Percentiles rank a stretch among this genome's conserved stretches.
Conservation (phyloP, 2,797 vertebrate genomes). For the Falco cherrug region DNA sequence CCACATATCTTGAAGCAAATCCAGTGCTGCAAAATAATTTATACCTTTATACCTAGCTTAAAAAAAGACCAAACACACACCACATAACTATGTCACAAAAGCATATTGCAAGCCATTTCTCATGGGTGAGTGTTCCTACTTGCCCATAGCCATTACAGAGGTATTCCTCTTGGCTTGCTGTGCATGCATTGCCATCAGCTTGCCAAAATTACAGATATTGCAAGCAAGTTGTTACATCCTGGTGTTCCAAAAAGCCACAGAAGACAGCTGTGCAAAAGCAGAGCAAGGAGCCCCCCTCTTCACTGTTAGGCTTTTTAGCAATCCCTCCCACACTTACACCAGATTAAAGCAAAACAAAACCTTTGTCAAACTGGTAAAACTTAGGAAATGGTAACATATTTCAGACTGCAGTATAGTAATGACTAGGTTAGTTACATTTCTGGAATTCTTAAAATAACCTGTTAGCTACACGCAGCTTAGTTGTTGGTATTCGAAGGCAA, state of each 20-base stretch:
- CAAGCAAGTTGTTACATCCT: not conserved
- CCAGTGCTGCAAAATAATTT: not conserved
- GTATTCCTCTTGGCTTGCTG: not conserved
- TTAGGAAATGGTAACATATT: not conserved
- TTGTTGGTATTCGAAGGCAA: not conserved
- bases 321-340: not conserved
- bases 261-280: not conserved
- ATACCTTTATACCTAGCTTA: not conserved
- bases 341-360: not conserved
- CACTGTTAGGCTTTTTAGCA: not conserved
- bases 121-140: not conserved
- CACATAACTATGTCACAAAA: not conserved
- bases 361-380: not conserved
- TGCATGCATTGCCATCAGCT: not conserved
- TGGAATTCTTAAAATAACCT: not conserved
- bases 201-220: not conserved
- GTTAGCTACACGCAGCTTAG: not conserved
- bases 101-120: not conserved
- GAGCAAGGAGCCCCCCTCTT: not conserved
- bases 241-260: not conserved
- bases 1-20: not conserved
- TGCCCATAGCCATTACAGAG: not conserved
- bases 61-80: not conserved
- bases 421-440: not conserved
- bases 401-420: not conserved